Evolutionary conservation across 2,113 vertebrate species (phyloP).

Genomic region (Rhabdomys dilectus): DNA sequence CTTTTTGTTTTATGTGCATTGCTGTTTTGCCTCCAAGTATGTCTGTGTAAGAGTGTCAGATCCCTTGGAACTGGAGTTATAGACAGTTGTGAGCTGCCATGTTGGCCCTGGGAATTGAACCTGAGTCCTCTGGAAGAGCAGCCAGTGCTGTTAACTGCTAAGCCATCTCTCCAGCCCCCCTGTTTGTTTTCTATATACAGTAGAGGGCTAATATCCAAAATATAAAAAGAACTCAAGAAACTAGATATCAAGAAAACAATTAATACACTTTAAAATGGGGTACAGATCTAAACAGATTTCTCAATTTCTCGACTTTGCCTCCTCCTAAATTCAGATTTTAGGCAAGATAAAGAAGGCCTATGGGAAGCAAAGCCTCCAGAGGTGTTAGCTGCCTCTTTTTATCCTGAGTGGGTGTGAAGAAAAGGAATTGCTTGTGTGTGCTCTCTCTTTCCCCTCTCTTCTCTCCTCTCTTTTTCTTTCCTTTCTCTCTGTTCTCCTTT

Average conservation of each 20-base stretch:
- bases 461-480: too few relatives aligned
- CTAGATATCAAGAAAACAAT: too few relatives aligned
- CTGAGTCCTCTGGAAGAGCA: background rate
- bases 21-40: background rate
- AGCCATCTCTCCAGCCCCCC: background rate
- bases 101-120: background rate
- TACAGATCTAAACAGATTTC: too few relatives aligned
- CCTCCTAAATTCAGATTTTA: background rate
- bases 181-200: background rate
- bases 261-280: too few relatives aligned
- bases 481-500: background rate
- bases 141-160: background rate
- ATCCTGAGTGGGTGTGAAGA: background rate
- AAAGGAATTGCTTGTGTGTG: background rate
- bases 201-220: too few relatives aligned
- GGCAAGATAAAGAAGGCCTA: background rate
- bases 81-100: background rate
- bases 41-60: background rate
- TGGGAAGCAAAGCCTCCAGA: background rate
- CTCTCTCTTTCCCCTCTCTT: too few relatives aligned
- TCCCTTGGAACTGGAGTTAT: background rate
- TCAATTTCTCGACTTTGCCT: background rate
- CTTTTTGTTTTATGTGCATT: background rate
- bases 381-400: background rate
- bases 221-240: too few relatives aligned